These are phyloP conservation scores for Incurvaria masculella DNA, from an alignment of 2,888 invertebrate species.

Conservation along the genomic window DNA sequence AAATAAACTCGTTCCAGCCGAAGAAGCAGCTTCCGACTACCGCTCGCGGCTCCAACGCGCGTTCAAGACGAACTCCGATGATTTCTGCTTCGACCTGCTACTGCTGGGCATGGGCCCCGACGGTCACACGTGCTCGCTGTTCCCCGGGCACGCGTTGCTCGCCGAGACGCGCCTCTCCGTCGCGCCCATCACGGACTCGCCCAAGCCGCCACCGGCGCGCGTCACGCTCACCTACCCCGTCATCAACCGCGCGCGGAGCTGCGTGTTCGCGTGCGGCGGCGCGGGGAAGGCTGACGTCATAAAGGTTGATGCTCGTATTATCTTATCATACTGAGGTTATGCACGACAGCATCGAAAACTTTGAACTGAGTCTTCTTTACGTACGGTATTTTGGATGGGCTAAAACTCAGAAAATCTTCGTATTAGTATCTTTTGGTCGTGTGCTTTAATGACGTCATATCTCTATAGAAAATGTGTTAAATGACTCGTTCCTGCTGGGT, in stretches of 20 bases:
- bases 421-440: no score
- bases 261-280: conserved; percentile 84
- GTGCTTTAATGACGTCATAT: no score
- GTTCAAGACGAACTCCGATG: conserved; percentile 45
- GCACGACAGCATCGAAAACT: no score
- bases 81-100: conserved; percentile 75
- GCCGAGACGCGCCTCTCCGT: conserved; percentile 66
- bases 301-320: conserved; percentile 67
- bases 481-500: no score
- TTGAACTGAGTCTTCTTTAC: no score
- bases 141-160: conserved; percentile 75
- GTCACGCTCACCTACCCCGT: conserved; percentile 91
- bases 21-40: conserved; percentile 75
- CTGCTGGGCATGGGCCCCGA: conserved; percentile 97
- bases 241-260: conserved; percentile 79
- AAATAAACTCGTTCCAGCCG: conserved; percentile 58
- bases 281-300: conserved; percentile 85
- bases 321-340: no score
- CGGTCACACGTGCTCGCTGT: conserved; percentile 96
- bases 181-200: conserved; percentile 86
- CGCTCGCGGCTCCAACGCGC: conserved; percentile 60
- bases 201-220: conserved; percentile 90
- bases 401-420: no score
- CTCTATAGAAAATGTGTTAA: no score
- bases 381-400: no score